Evolutionary conservation across 2,888 invertebrate genomes (phyloP).

Genomic region (Trichacis sp.): DNA sequence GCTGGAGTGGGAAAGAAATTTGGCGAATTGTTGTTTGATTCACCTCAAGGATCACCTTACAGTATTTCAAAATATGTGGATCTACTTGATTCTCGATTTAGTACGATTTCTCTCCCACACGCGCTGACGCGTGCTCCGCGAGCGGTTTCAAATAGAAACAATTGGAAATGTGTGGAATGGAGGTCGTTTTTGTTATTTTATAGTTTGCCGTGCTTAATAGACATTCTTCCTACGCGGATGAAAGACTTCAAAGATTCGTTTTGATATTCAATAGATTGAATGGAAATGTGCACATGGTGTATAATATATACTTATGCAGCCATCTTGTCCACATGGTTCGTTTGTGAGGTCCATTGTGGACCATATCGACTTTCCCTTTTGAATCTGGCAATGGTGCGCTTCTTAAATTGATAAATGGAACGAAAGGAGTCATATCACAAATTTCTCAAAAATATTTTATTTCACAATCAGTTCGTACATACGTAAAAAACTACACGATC

Average conservation of each 20-base stretch:
- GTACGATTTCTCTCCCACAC: background rate
- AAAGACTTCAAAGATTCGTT: background rate
- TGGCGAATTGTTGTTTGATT: constrained; percentile 1
- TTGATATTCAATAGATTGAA: background rate
- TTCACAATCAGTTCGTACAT: background rate
- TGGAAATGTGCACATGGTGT: background rate
- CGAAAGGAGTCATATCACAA: constrained; percentile 24
- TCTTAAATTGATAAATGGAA: constrained; percentile 21
- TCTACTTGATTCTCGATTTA: background rate
- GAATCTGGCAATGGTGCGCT: constrained; percentile 36
- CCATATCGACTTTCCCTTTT: constrained; percentile 34
- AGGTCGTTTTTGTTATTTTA: background rate
- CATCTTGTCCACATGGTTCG: constrained; percentile 2
- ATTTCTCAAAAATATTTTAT: constrained; percentile 6
- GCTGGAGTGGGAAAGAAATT: background rate
- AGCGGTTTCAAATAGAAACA: background rate
- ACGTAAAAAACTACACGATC: background rate
- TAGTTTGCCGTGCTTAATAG: background rate
- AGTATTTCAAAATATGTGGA: background rate
- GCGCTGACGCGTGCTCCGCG: background rate
- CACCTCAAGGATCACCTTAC: background rate
- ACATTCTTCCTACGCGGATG: background rate
- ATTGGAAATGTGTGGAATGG: background rate
- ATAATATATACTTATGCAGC: background rate
- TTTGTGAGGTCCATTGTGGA: constrained; percentile 41